phyloP scores from a whole-genome alignment of 2,888 invertebrate species.

The Rapana venosa region DNA sequence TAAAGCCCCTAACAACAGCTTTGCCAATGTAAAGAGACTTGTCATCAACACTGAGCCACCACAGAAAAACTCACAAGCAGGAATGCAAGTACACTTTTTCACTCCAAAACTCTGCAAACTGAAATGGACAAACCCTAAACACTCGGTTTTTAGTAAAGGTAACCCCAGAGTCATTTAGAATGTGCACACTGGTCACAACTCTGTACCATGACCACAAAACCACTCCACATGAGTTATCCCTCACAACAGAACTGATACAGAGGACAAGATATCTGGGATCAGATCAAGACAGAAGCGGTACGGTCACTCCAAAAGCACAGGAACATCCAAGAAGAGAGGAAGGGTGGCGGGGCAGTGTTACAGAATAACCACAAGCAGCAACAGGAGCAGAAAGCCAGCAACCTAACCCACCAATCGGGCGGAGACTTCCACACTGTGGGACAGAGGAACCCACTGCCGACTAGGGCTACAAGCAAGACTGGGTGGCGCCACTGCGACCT shows the following conservation, averaged over 20 bases:
- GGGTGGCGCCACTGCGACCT: constrained; percentile 15
- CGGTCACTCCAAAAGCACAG: constrained; percentile 13
- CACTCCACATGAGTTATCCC: background rate
- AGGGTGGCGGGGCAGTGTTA: background rate
- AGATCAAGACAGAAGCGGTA: background rate
- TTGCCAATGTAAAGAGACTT: too few relatives aligned
- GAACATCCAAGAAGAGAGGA: background rate
- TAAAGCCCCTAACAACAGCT: too few relatives aligned
- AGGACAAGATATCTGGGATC: background rate
- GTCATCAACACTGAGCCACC: too few relatives aligned
- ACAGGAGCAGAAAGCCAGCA: constrained; percentile 13
- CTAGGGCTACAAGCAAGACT: constrained; percentile 36
- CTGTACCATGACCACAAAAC: background rate
- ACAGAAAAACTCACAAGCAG: too few relatives aligned
- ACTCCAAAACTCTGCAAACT: too few relatives aligned
- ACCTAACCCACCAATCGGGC: constrained; percentile 35
- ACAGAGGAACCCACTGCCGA: constrained; percentile 30
- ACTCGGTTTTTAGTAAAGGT: too few relatives aligned
- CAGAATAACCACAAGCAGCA: background rate
- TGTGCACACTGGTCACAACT: too few relatives aligned
- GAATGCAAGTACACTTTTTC: too few relatives aligned
- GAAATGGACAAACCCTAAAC: too few relatives aligned
- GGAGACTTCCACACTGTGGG: constrained; percentile 29
- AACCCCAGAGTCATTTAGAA: too few relatives aligned
- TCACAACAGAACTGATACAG: background rate